Base-by-base conservation (phyloP, 2,888 invertebrate genomes). In the Danaus chrysippus region DNA sequence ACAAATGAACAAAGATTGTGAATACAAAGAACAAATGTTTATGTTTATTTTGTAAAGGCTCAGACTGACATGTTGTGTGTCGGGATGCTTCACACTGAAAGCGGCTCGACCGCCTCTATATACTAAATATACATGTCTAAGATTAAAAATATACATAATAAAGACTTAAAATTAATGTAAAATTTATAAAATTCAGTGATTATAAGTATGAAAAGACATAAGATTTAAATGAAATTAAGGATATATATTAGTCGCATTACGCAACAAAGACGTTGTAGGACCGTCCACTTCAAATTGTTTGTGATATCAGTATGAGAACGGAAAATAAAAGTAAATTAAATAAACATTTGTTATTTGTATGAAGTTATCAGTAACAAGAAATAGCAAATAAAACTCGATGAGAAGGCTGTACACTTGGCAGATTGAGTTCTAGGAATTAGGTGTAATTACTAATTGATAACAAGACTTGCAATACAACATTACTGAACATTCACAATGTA, bases 11-110 rank as follows among this genome's bases (percentile, higher is more conserved):
- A 69, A 64, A 62, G 60, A 63, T 68, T 60, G 54, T 59, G 57
- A 54, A 49, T 49, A 49, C 49, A 49, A 49, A 42, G 52, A 52
- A 59, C 57, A 67, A 71, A 69, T 67, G 64, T 68, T 70, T 63
- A 62, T 66, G 59, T 65, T 65, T 63, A 58, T 57, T 46, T 56
- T 68, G 62, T 65, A 62, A 63, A 61, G 73, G 70, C 72, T 76
- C 73, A 76, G 81, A 81, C 79, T 82, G 81, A 82, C 74, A 78
- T 73, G 74, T 79, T 77, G 81, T 77, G 80, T 77, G 56, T 53
- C 46, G 54, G 23, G 54, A 19, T 9, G 6, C 15, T 54, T 62
- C 62, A 66, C 15, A 64, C 53, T 12, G 10, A 10, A 10, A 9
- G 58, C 64, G 55, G 44, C 56, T 46, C 13, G 34, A 49, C 13